phyloP scores from a whole-genome alignment of 2,113 vertebrate species.

The Thalassarche chlororhynchos region DNA sequence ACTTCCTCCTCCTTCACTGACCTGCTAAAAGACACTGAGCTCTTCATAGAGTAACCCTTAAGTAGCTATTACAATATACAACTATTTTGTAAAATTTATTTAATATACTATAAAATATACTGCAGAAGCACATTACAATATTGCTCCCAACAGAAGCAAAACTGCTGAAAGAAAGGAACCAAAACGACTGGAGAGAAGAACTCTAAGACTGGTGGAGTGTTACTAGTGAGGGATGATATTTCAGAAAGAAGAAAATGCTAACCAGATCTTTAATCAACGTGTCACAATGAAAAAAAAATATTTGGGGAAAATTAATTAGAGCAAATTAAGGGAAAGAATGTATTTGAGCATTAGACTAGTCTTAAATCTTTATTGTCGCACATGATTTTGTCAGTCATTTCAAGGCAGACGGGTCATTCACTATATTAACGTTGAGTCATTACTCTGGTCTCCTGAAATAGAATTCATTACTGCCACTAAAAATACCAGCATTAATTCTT shows the following conservation, averaged over 20 bases:
- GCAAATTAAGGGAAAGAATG: neutral
- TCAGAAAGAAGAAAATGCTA: neutral
- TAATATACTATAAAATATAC: neutral
- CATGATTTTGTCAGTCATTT: conserved; percentile 10
- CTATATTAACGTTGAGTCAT: neutral
- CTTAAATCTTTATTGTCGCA: neutral
- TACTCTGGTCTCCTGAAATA: neutral
- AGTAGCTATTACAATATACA: neutral
- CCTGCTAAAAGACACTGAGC: neutral
- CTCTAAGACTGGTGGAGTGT: rapidly evolving
- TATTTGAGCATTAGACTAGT: neutral
- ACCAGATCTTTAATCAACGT: neutral
- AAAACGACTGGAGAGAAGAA: neutral
- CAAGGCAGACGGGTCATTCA: neutral
- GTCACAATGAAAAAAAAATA: neutral
- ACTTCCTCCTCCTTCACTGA: neutral
- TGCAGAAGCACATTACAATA: neutral
- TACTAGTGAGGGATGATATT: neutral
- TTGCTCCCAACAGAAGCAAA: neutral
- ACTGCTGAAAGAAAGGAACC: neutral
- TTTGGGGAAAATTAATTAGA: neutral
- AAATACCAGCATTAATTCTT: neutral
- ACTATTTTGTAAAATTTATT: neutral
- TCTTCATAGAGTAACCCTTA: neutral
- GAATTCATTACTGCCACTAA: neutral